Evolutionary conservation across 2,888 invertebrate species (phyloP), one percentile per base, ranked within the genome.

Genomic region (Ethmia dodecea): DNA sequence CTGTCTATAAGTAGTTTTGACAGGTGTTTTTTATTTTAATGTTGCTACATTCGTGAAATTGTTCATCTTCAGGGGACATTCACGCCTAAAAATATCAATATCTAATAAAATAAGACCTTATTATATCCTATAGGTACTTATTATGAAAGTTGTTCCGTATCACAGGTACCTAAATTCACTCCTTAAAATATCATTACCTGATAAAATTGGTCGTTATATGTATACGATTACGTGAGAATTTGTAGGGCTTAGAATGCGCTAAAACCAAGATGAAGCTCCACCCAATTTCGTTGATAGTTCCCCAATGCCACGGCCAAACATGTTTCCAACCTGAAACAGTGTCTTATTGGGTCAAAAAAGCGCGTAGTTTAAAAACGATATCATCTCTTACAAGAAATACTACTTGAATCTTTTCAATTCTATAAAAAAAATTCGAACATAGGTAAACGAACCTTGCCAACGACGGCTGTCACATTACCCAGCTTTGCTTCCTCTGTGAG

Each of bases 201-300:
- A n/a, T n/a, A n/a, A n/a, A n/a, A n/a, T n/a, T n/a, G n/a, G n/a
- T n/a, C n/a, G n/a, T n/a, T n/a, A n/a, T 58, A 57, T 49, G 47
- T 54, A 54, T 43, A 60, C 45, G 41, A 55, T 49, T 51, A 55
- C 49, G 49, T 45, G 41, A 52, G 45, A 43, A 38, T 55, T 60
- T 26, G 47, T 55, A 52, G 47, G 49, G 47, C 52, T 45, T 52
- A 42, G 41, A 44, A 54, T 49, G 49, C 58, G 56, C 88, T 91
- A 94, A 88, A 95, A 94, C 94, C 94, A 94, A 76, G 93, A 93
- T 38, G 90, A 89, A 47, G 94, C 93, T 52, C 94, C 93, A 46
- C 95, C 95, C 49, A 96, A 89, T 83, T 95, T 95, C 57, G 94
- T 94, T 64, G 95, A 94, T 61, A 96, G 89, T 65, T 96, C 95